Evolutionary conservation across 2,888 invertebrate species (phyloP).

Genomic region (Horisme vitalbata): DNA sequence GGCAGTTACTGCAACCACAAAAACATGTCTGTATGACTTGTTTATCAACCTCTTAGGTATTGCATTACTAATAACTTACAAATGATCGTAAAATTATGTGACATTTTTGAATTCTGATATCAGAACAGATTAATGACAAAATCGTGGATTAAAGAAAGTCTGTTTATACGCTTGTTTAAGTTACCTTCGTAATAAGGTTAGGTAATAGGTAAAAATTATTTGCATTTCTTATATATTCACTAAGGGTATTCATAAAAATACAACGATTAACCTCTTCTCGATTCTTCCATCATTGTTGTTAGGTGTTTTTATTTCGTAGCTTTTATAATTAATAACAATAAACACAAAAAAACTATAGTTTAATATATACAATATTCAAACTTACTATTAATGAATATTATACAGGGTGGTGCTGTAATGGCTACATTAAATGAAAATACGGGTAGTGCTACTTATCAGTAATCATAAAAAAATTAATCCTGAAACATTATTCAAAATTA

Average conservation of each 20-base stretch:
- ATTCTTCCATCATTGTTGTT: not conserved
- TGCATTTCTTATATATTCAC: not conserved
- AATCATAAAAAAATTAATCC: no score
- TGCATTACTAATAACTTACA: conserved; percentile 1
- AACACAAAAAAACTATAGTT: not conserved
- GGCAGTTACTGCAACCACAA: no score
- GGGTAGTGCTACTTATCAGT: no score
- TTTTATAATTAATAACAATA: conserved; percentile 7
- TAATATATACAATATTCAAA: not conserved
- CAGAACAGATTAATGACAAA: conserved; percentile 5
- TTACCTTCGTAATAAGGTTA: not conserved
- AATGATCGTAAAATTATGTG: not conserved
- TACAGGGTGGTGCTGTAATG: no score
- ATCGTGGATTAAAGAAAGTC: conserved; percentile 6
- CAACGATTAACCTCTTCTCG: not conserved
- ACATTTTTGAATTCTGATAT: not conserved
- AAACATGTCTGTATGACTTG: no score
- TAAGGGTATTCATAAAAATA: not conserved
- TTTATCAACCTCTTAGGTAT: no score
- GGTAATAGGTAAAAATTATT: not conserved
- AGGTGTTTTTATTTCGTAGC: conserved; percentile 1
- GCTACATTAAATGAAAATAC: no score
- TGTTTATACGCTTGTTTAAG: conserved; percentile 8
- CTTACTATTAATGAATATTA: no score
- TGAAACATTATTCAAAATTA: no score